These are phyloP conservation scores for Bimastos eiseni DNA, from an alignment of 2,888 invertebrate genomes.

Conservation along the genomic window DNA sequence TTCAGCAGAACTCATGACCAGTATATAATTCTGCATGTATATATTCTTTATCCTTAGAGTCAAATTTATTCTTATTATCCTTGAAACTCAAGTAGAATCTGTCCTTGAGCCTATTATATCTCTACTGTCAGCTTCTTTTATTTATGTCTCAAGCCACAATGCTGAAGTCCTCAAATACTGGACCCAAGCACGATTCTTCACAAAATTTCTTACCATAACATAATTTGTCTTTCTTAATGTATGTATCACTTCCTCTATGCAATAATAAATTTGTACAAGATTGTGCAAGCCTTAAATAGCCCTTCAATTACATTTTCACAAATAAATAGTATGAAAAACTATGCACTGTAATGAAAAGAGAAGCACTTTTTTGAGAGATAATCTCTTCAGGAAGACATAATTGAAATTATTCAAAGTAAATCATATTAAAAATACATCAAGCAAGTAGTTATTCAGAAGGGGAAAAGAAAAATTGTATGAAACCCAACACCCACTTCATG, in stretches of 20 bases:
- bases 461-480: neutral
- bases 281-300: neutral
- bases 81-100: neutral
- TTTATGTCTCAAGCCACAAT: neutral
- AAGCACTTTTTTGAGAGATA: neutral
- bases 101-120: neutral
- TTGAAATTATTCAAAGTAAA: neutral
- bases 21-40: neutral
- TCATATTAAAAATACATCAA: neutral
- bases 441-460: neutral
- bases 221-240: neutral
- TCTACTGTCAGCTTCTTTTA: neutral
- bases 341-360: neutral
- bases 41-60: neutral
- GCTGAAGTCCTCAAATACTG: neutral
- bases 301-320: neutral
- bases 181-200: neutral
- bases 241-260: neutral
- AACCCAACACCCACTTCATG: neutral
- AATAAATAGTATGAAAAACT: neutral
- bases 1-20: neutral
- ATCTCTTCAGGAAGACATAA: neutral
- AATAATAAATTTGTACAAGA: neutral
- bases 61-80: neutral
- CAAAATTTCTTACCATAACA: neutral